Evolutionary conservation across 2,113 vertebrate species (phyloP), one percentile per base, ranked within the genome.

Genomic region (Thinocorus orbignyianus): DNA sequence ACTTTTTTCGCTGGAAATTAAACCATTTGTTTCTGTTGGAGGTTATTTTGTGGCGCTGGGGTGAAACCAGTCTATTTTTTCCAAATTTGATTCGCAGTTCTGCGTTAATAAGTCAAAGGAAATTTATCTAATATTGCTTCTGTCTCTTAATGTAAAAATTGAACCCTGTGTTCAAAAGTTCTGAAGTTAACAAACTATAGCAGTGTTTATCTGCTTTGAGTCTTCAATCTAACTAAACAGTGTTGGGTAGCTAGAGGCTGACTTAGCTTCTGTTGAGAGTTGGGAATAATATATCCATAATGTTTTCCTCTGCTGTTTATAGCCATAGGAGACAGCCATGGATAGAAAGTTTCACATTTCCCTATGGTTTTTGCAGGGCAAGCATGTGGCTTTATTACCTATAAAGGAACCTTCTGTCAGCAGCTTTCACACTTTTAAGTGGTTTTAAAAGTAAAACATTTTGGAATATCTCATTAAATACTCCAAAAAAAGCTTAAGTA

Each of bases 371-470:
- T 78, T 91, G 48, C 23, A 78, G 65, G 78, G 52, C 51, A 74
- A 94, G 51, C 66, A 33, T 66, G 51, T 87, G 77, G 69, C 65
- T 81, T 91, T 91, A 73, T 71, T 94, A 69, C 79, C 70, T 48
- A 68, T 91, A 91, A 91, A 86, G 71, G 41, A 92, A 83, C 20
- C 9, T 77, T 90, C 33, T 88, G 72, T 92, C 81, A 71, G 72
- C 81, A 93, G 28, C 61, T 93, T 95, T 88, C 81, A 39, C 31
- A 10, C 31, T 79, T 91, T 44, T 25, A 95, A 92, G 69, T 88
- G 57, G 64, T 74, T 90, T 92, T 88, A 78, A 86, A 92, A 94
- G 60, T 61, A 86, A 65, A 93, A 46, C 8, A 20, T 83, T 91
- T 92, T 80, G 17, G 13, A 70, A 42, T 82, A 15, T 91, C 35